Evolutionary conservation across 2,113 vertebrate genomes (phyloP), one percentile per base, ranked within the genome.

Genomic region (Lutjanus erythropterus): DNA sequence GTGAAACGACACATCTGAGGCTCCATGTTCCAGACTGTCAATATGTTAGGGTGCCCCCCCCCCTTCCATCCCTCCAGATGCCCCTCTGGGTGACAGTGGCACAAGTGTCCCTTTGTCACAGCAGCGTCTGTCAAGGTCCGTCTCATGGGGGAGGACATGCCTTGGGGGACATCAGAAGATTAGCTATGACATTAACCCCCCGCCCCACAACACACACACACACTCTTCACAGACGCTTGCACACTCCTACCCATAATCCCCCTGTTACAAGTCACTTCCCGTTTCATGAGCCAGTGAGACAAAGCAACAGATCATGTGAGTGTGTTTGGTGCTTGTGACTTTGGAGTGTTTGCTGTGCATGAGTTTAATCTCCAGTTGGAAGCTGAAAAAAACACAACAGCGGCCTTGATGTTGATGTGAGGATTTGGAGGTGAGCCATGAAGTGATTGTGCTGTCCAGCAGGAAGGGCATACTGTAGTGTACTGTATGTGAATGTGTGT

Each of bases 71-170:
- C 41, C 52, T 79, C 79, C 70, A 78, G 60, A 88, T 86, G 84
- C 80, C 84, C 86, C 76, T 76, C 49, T 23, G 81, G 79, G 79
- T 83, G 75, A 88, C 84, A 85, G 84, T 88, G 77, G 89, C 86
- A 94, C 91, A 94, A 93, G 86, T 91, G 90, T 89, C 69, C 80
- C 79, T 80, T 93, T 94, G 93, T 94, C 72, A 87, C 46, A 77
- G 53, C 79, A 83, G 83, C 84, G 71, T 88, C 89, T 90, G 84
- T 85, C 75, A 75, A 41, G 68, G 65, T 84, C 74, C 23, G 31
- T 75, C 75, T 78, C 83, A 62, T 19, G 10, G 37, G 37, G 27
- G 60, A 76, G 78, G 55, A 44, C 73, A 35, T 80, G 89, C 84
- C 87, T 86, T 35, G 59, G 85, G 85, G 85, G 67, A 71, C 80